These are phyloP conservation scores for Rhagonycha fulva DNA, from an alignment of 2,888 invertebrate genomes.

Conservation along the genomic window DNA sequence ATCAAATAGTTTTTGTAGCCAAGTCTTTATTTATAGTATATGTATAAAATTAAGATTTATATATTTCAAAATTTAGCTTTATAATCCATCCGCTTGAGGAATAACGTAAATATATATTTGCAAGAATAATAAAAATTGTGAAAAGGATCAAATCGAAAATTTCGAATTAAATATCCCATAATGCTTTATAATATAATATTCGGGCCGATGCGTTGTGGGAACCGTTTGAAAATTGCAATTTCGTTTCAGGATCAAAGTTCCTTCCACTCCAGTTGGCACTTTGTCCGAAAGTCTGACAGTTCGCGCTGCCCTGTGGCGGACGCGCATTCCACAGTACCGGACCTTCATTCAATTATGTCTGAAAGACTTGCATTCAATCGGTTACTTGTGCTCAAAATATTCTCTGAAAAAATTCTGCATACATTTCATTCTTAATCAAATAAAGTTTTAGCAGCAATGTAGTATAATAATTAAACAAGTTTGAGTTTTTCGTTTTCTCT, in stretches of 20 bases:
- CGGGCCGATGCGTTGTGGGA: constrained; percentile 50
- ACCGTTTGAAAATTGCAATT: constrained; percentile 55
- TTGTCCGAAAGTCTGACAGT: constrained; percentile 47
- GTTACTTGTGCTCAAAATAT: constrained; percentile 31
- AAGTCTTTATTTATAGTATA: background rate
- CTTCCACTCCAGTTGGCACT: constrained; percentile 51
- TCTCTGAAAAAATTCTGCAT: constrained; percentile 21
- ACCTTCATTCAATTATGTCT: constrained; percentile 41
- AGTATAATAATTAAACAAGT: constrained; percentile 15
- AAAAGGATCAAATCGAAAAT: constrained; percentile 41
- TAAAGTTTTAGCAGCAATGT: background rate
- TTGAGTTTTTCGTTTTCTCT: constrained; percentile 7
- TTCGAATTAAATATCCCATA: constrained; percentile 50
- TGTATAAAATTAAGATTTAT: background rate
- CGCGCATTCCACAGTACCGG: constrained; percentile 39
- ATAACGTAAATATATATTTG: constrained; percentile 4
- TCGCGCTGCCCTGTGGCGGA: constrained; percentile 38
- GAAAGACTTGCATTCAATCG: constrained; percentile 37
- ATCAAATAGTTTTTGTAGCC: background rate
- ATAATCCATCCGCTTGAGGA: background rate
- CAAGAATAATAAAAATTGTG: constrained; percentile 28
- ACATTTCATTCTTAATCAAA: constrained; percentile 12
- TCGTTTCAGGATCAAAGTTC: constrained; percentile 55
- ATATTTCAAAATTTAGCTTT: background rate
- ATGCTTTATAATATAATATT: constrained; percentile 52